These are phyloP conservation scores for Agrypnia vestita DNA, from an alignment of 1,140 invertebrate genomes.

Conservation along the genomic window DNA sequence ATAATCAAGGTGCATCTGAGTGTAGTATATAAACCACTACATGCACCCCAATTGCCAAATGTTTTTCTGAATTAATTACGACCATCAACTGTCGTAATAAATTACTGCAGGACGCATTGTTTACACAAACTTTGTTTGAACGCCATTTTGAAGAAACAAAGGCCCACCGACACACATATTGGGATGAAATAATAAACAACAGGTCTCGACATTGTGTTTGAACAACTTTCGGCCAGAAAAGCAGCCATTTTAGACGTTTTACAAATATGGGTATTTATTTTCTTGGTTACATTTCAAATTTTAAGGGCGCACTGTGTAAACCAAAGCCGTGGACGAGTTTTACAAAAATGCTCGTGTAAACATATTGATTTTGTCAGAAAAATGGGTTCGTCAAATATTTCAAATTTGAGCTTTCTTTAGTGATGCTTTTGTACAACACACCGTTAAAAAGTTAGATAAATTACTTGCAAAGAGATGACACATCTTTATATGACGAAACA, in stretches of 20 bases:
- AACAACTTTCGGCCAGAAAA: not conserved
- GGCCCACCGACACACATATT: not conserved
- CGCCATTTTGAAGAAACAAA: not conserved
- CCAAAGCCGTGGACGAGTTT: conserved; percentile 3
- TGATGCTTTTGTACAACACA: no score
- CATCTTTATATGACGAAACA: no score
- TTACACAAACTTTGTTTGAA: not conserved
- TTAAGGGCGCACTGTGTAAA: conserved; percentile 1
- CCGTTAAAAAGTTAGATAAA: no score
- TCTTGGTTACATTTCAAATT: conserved; percentile 14
- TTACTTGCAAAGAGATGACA: no score
- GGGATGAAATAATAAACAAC: conserved; percentile 4
- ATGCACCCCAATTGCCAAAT: no score
- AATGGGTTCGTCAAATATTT: conserved; percentile 23
- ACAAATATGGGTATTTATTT: conserved; percentile 2
- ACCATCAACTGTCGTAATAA: no score
- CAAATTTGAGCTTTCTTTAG: not conserved
- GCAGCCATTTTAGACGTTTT: conserved; percentile 9
- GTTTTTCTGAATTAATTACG: no score
- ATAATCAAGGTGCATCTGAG: no score
- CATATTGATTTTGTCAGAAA: conserved; percentile 15
- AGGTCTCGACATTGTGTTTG: not conserved
- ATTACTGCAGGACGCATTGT: no score
- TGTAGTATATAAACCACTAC: no score
- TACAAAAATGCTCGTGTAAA: not conserved